Evolutionary conservation across 1,140 invertebrate species (phyloP).

Genomic region (Nasonia longicornis): DNA sequence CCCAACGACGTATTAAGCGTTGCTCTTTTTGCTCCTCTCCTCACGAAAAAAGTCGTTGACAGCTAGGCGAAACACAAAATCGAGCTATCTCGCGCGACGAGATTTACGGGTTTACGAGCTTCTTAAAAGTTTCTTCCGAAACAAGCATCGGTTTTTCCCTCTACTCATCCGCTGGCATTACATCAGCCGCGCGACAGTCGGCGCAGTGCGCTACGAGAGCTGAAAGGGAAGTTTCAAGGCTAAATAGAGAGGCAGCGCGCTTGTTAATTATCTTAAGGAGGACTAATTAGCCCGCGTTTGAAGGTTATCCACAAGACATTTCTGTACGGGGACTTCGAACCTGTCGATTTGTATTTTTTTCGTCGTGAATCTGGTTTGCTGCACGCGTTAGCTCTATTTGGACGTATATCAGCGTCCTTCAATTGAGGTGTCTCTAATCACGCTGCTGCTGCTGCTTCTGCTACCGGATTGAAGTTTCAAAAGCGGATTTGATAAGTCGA

Average conservation of each 20-base stretch:
- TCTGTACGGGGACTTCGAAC: not conserved
- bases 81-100: not conserved
- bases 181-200: not conserved
- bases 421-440: not conserved
- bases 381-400: no score
- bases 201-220: not conserved
- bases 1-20: no score
- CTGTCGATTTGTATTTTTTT: not conserved
- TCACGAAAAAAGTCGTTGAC: not conserved
- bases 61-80: slow-evolving; percentile 4
- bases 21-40: not conserved
- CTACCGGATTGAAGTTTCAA: not conserved
- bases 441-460: not conserved
- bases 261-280: not conserved
- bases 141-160: slow-evolving; percentile 4
- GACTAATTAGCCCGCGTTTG: not conserved
- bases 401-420: no score
- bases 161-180: not conserved
- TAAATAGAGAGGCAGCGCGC: not conserved
- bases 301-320: slow-evolving; percentile 3
- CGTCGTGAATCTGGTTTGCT: not conserved
- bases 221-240: not conserved
- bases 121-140: not conserved
- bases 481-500: not conserved
- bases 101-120: slow-evolving; percentile 17